phyloP scores from a whole-genome alignment of 1,140 invertebrate species.

The Nebria ingens region DNA sequence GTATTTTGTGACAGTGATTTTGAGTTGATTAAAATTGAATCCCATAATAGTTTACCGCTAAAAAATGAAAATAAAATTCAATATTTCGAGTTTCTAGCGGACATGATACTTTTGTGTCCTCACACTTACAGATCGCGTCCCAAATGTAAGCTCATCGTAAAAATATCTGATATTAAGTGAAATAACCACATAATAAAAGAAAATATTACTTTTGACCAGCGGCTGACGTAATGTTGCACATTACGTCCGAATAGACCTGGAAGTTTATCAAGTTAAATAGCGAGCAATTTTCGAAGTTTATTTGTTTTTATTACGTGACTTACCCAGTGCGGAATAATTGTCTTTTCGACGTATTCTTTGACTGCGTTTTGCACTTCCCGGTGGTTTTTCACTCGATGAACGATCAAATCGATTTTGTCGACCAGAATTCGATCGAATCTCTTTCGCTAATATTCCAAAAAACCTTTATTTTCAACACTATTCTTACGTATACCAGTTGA shows the following conservation, averaged over 20 bases:
- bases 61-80: no score
- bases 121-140: conserved; percentile 61
- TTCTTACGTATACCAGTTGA: no score
- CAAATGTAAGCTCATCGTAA: conserved; percentile 63
- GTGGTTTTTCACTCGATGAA: conserved; percentile 23
- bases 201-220: conserved; percentile 56
- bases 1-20: conserved; percentile 35
- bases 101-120: no score
- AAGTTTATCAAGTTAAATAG: conserved; percentile 14
- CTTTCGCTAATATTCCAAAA: neutral
- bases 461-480: no score
- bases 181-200: conserved; percentile 63
- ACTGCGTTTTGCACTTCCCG: conserved; percentile 23
- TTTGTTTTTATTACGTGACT: conserved; percentile 16
- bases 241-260: conserved; percentile 28
- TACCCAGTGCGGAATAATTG: conserved; percentile 26
- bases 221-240: conserved; percentile 46
- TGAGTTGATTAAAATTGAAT: conserved; percentile 33
- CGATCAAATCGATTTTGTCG: conserved; percentile 16
- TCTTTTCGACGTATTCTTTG: conserved; percentile 28
- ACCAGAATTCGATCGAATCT: neutral
- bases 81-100: no score
- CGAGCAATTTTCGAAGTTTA: conserved; percentile 18
- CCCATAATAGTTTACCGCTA: conserved; percentile 35
- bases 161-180: conserved; percentile 65